Conservation (phyloP, 2,113 vertebrate species). For the Lepidothrix coronata region DNA sequence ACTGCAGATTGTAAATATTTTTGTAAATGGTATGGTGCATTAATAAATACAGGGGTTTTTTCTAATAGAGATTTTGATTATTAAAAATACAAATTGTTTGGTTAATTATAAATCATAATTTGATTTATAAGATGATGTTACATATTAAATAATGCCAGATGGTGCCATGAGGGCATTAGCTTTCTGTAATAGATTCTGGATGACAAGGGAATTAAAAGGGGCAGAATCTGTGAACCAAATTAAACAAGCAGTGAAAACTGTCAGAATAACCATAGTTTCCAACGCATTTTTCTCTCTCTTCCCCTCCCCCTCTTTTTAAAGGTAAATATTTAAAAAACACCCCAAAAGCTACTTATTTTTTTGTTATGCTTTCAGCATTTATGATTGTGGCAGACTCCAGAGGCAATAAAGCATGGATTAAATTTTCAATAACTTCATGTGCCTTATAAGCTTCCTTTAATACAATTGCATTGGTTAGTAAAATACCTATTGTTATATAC, state of each 20-base stretch:
- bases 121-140: conserved; percentile 56
- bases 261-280: conserved; percentile 28
- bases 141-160: conserved; percentile 71
- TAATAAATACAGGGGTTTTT: neutral
- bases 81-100: conserved; percentile 65
- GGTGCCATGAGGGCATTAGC: conserved; percentile 62
- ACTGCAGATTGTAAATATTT: neutral
- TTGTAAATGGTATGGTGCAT: neutral
- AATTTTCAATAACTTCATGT: conserved; percentile 6
- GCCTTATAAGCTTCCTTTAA: neutral
- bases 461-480: neutral
- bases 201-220: conserved; percentile 49
- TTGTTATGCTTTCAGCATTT: neutral
- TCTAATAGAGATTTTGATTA: conserved; percentile 43
- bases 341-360: neutral
- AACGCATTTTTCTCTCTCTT: neutral
- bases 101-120: conserved; percentile 68
- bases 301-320: rapidly evolving
- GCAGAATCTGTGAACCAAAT: conserved; percentile 32
- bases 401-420: neutral
- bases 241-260: neutral
- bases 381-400: neutral
- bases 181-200: conserved; percentile 48
- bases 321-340: neutral
- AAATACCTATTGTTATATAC: neutral